Evolutionary conservation across 2,797 vertebrate species (phyloP).

Genomic region (Squalus acanthias): DNA sequence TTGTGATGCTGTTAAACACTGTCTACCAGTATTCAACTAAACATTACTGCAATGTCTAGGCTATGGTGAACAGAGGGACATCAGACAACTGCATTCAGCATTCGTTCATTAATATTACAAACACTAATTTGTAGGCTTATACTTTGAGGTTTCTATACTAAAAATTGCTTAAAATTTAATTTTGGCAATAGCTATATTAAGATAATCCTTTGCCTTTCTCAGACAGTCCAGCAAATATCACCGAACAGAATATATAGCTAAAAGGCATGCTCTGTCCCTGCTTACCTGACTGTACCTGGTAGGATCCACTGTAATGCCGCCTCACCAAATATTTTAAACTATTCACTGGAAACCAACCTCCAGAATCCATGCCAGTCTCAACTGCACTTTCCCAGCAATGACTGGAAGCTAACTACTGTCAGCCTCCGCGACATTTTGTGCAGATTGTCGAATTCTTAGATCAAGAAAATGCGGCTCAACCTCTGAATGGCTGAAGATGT

Average conservation of each 20-base stretch:
- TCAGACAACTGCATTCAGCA: background rate
- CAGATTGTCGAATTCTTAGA: constrained; percentile 35
- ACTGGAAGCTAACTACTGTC: constrained; percentile 41
- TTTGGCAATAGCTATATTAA: background rate
- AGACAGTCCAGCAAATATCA: background rate
- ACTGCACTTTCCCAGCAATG: constrained; percentile 43
- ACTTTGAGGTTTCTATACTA: background rate
- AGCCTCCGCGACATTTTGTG: constrained; percentile 46
- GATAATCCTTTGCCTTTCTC: background rate
- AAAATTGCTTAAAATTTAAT: background rate
- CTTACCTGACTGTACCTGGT: constrained; percentile 92
- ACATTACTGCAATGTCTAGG: background rate
- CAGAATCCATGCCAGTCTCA: constrained; percentile 79
- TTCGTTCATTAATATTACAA: background rate
- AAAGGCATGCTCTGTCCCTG: background rate
- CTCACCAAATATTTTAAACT: constrained; percentile 76
- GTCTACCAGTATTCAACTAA: background rate
- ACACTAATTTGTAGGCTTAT: background rate
- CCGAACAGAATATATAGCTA: background rate
- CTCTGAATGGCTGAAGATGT: constrained; percentile 29
- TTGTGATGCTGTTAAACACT: background rate
- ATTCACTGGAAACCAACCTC: constrained; percentile 77
- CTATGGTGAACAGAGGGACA: background rate
- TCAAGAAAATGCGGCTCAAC: constrained; percentile 37
- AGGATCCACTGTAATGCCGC: constrained; percentile 89